Evolutionary conservation across 2,888 invertebrate species (phyloP).

Genomic region (Acronicta psi): DNA sequence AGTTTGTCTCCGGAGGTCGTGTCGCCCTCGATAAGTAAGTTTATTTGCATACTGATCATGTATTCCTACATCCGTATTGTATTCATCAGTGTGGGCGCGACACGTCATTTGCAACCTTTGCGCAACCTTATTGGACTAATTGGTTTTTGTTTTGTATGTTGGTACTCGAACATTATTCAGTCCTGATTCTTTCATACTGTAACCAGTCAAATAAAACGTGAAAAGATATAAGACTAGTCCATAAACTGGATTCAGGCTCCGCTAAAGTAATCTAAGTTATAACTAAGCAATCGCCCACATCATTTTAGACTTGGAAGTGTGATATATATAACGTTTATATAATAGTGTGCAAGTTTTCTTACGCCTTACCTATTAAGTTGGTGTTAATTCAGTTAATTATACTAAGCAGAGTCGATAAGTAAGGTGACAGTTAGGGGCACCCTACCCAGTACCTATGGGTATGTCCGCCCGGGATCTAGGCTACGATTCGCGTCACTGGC

Average conservation of each 20-base stretch:
- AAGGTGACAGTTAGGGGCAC: constrained; percentile 37
- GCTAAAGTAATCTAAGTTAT: constrained; percentile 42
- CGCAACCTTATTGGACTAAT: constrained; percentile 68
- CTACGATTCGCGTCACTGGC: constrained; percentile 76
- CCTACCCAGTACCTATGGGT: constrained; percentile 35
- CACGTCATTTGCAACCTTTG: constrained; percentile 80
- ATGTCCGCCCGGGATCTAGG: constrained; percentile 68
- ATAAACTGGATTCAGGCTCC: constrained; percentile 38
- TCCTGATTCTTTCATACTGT: constrained; percentile 15
- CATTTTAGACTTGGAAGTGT: constrained; percentile 11
- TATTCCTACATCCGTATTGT: constrained; percentile 75
- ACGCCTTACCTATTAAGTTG: constrained; percentile 10
- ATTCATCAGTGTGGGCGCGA: constrained; percentile 77
- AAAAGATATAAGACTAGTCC: constrained; percentile 27
- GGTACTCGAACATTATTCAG: constrained; percentile 7
- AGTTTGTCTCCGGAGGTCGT: constrained; percentile 77
- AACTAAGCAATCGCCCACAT: constrained; percentile 35
- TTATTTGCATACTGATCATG: constrained; percentile 76
- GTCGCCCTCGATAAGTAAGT: constrained; percentile 82
- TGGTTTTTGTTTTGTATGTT: constrained; percentile 24
- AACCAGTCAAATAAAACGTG: constrained; percentile 28
- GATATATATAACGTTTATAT: constrained; percentile 3
- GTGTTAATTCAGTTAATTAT: constrained; percentile 18
- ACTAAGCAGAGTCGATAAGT: constrained; percentile 10
- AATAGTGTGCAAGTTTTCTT: not conserved